Evolutionary conservation across 2,888 invertebrate genomes (phyloP).

Genomic region (Polydrusus cervinus): DNA sequence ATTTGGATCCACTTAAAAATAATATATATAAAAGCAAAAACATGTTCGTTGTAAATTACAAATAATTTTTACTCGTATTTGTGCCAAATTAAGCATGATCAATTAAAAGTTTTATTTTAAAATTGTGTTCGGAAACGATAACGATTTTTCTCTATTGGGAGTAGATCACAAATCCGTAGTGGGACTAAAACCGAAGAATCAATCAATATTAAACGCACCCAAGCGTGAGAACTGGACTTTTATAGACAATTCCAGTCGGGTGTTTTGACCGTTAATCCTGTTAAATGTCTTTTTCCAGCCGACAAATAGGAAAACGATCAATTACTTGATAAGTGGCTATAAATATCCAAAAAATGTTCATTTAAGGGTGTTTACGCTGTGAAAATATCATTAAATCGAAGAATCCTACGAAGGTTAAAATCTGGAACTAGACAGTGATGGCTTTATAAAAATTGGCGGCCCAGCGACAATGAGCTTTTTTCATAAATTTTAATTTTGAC

Average conservation of each 20-base stretch:
- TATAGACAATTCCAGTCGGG: slow-evolving; percentile 15
- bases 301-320: slow-evolving; percentile 2
- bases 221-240: slow-evolving; percentile 5
- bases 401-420: not conserved
- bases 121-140: not conserved
- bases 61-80: too few species aligned
- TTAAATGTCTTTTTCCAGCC: not conserved
- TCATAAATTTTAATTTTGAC: too few species aligned
- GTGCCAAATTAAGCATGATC: not conserved
- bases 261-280: slow-evolving; percentile 1
- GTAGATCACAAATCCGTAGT: not conserved
- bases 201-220: slow-evolving; percentile 14
- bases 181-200: slow-evolving; percentile 7
- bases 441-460: too few species aligned
- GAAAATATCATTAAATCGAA: not conserved
- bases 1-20: too few species aligned
- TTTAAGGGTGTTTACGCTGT: not conserved
- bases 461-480: too few species aligned
- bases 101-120: not conserved
- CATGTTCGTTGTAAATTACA: too few species aligned
- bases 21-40: too few species aligned
- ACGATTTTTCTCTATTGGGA: not conserved
- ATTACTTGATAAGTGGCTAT: slow-evolving; percentile 4
- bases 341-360: not conserved
- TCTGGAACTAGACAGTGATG: too few species aligned